Conservation (phyloP, 2,888 invertebrate species). For the Hymenopus coronatus region DNA sequence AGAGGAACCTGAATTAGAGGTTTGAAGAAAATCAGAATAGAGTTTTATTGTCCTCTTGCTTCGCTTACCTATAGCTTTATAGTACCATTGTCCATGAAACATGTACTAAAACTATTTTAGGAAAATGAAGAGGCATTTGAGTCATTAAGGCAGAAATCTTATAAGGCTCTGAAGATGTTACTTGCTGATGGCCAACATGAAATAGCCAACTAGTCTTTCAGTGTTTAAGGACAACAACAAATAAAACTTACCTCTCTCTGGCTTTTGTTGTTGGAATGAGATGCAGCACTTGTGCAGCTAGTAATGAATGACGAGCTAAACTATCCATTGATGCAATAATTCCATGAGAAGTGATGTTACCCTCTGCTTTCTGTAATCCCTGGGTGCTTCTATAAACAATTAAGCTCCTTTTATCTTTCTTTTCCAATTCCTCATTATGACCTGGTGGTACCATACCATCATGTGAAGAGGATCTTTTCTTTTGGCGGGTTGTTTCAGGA, state of each 20-base stretch:
- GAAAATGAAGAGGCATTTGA: too few relatives aligned
- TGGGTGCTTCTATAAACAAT: constrained; percentile 38
- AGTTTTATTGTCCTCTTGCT: too few relatives aligned
- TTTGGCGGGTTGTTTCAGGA: constrained; percentile 39
- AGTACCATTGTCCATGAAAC: too few relatives aligned
- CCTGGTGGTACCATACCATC: constrained; percentile 39
- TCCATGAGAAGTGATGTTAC: constrained; percentile 39
- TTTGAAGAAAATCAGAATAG: too few relatives aligned
- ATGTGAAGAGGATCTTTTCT: constrained; percentile 44
- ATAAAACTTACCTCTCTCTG: constrained; percentile 60
- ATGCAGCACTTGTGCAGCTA: constrained; percentile 76
- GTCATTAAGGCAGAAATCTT: too few relatives aligned
- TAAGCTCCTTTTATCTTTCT: not conserved
- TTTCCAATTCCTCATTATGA: not conserved
- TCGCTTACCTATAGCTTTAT: too few relatives aligned
- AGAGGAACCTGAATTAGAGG: too few relatives aligned
- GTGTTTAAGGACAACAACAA: not conserved
- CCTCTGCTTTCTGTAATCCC: constrained; percentile 34
- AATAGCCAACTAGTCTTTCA: too few relatives aligned
- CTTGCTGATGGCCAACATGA: too few relatives aligned
- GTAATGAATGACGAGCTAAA: constrained; percentile 68
- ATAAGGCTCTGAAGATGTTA: too few relatives aligned
- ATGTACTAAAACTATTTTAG: too few relatives aligned
- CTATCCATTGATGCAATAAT: constrained; percentile 56
- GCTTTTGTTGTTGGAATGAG: constrained; percentile 81